Conservation (phyloP, 64 coral and sea anemone genomes). For the Acropora tenuis region DNA sequence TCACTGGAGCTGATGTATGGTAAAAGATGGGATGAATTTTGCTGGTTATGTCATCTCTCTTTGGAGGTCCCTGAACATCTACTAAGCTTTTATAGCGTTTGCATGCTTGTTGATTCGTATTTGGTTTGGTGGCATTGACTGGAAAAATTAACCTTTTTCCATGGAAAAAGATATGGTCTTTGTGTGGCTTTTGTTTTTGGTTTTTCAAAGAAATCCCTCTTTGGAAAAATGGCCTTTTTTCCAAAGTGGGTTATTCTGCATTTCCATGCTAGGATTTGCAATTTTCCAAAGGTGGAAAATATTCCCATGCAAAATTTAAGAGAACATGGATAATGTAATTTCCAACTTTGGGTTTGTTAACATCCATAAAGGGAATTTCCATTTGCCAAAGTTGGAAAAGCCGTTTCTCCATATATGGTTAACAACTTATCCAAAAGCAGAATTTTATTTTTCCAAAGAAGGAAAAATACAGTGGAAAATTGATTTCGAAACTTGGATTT, state of each 20-base stretch:
- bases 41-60: conserved; percentile 8
- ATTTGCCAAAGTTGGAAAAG: not conserved
- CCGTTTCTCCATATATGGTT: not conserved
- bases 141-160: conserved; percentile 4
- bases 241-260: conserved; percentile 4
- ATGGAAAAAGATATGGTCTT: not conserved
- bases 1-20: conserved; percentile 2
- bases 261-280: not conserved
- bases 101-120: not conserved
- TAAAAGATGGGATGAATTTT: conserved; percentile 1
- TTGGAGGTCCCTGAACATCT: not conserved
- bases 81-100: conserved; percentile 7
- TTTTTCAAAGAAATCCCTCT: not conserved
- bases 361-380: not conserved
- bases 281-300: conserved; percentile 17
- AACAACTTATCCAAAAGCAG: not conserved
- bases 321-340: not conserved
- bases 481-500: not conserved
- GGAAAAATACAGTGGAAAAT: not conserved
- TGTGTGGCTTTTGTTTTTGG: not conserved
- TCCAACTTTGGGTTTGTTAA: conserved; percentile 8
- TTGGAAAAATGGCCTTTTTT: conserved; percentile 13
- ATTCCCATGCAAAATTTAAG: not conserved
- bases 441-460: not conserved
- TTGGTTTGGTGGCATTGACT: not conserved